phyloP scores from a whole-genome alignment of 1,140 invertebrate species.

The Chelonus insularis region DNA sequence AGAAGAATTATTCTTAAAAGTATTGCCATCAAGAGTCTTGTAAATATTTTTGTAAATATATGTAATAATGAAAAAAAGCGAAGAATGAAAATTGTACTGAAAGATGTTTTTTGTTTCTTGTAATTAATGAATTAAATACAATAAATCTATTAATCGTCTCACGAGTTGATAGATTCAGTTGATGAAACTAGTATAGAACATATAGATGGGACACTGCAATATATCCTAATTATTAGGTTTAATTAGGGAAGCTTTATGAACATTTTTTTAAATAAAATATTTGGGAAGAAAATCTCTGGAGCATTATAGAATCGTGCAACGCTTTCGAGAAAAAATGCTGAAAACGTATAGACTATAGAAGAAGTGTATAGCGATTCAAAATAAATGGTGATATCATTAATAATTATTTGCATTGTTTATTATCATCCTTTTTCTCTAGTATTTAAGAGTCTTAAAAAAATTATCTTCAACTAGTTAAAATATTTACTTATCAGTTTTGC shows the following conservation, averaged over 20 bases:
- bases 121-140: neutral
- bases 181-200: conserved; percentile 35
- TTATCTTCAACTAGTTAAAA: no score
- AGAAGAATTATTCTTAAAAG: conserved; percentile 28
- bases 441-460: neutral
- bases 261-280: conserved; percentile 34
- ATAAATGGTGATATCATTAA: conserved; percentile 56
- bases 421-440: neutral
- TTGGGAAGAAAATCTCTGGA: conserved; percentile 3
- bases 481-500: no score
- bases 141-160: conserved; percentile 13
- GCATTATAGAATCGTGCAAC: neutral
- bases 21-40: no score
- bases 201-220: conserved; percentile 61
- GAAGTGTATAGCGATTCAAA: conserved; percentile 54
- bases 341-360: conserved; percentile 6
- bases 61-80: no score
- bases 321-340: neutral
- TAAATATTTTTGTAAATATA: no score
- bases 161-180: conserved; percentile 11
- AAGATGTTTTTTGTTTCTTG: neutral
- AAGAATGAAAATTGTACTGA: conserved; percentile 30
- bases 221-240: conserved; percentile 56
- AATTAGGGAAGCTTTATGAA: conserved; percentile 53
- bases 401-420: conserved; percentile 25